Percentiles rank a stretch among this genome's conserved stretches.
Conservation (phyloP, 2,888 invertebrate genomes). For the Thereva unica region DNA sequence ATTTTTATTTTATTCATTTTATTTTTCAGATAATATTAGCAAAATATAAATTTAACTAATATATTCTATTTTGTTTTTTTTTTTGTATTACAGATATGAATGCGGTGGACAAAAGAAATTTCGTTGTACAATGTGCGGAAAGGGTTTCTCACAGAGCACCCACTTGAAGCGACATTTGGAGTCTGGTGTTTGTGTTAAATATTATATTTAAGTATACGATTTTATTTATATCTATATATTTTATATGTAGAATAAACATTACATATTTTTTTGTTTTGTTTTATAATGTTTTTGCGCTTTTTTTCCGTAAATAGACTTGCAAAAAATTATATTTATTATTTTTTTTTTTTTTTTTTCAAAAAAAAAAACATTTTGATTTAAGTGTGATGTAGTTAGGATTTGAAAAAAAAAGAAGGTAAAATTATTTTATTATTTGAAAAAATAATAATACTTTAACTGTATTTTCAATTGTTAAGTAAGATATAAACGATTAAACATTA, state of each 20-base stretch:
- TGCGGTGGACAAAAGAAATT: slow-evolving; percentile 72
- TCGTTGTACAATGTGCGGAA: slow-evolving; percentile 67
- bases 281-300: not conserved
- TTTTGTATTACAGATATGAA: slow-evolving; percentile 63
- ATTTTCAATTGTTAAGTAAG: too few relatives aligned
- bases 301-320: too few relatives aligned
- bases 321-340: too few relatives aligned
- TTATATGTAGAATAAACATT: not conserved
- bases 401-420: too few relatives aligned
- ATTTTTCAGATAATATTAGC: not conserved
- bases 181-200: slow-evolving; percentile 60
- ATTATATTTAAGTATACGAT: slow-evolving; percentile 55
- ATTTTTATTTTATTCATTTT: slow-evolving; percentile 1
- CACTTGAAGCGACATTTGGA: slow-evolving; percentile 65
- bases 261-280: not conserved
- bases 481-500: too few relatives aligned
- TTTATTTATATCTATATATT: not conserved
- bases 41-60: not conserved
- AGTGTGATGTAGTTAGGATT: too few relatives aligned
- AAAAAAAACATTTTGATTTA: too few relatives aligned
- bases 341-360: too few relatives aligned
- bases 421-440: too few relatives aligned
- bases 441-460: too few relatives aligned
- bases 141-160: slow-evolving; percentile 71
- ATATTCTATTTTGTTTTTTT: slow-evolving; percentile 23